Percentiles rank a stretch among this genome's conserved stretches.
phyloP scores from a whole-genome alignment of 2,888 invertebrate genomes.

The Strigamia transsilvanica region DNA sequence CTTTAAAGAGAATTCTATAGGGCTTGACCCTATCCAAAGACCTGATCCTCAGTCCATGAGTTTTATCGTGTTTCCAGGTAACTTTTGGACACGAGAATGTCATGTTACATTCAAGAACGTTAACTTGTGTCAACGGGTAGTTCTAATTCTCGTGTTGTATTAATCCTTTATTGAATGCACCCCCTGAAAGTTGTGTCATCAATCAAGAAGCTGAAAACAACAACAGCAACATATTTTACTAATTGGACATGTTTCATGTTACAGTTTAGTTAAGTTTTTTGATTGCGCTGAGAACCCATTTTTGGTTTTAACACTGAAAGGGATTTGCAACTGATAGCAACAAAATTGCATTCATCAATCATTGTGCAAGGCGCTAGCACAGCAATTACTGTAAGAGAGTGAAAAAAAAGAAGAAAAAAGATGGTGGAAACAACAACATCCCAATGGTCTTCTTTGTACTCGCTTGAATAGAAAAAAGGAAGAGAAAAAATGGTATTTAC shows the following conservation, averaged over 20 bases:
- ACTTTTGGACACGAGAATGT: no score
- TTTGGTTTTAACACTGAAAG: conserved; percentile 37
- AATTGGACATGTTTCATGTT: neutral
- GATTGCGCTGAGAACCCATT: neutral
- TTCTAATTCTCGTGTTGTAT: no score
- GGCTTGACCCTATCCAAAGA: no score
- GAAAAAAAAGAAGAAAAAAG: neutral
- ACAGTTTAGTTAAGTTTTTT: neutral
- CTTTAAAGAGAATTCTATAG: no score
- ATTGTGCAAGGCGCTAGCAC: conserved; percentile 40
- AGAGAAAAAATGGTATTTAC: neutral
- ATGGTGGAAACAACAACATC: conserved; percentile 42
- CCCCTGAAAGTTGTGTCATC: neutral
- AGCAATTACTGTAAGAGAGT: conserved; percentile 2
- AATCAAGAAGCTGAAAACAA: neutral
- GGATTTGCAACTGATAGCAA: conserved; percentile 42
- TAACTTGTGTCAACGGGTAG: no score
- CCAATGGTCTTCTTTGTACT: conserved; percentile 26
- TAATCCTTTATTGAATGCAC: no score
- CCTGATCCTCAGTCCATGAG: no score
- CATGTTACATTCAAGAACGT: no score
- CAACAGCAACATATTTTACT: no score
- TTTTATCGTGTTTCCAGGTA: no score
- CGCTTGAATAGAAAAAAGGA: neutral
- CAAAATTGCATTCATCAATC: conserved; percentile 44